These are phyloP conservation scores for Gymnoscopelus microlampas DNA, from an alignment of 2,797 vertebrate species.

Conservation along the genomic window DNA sequence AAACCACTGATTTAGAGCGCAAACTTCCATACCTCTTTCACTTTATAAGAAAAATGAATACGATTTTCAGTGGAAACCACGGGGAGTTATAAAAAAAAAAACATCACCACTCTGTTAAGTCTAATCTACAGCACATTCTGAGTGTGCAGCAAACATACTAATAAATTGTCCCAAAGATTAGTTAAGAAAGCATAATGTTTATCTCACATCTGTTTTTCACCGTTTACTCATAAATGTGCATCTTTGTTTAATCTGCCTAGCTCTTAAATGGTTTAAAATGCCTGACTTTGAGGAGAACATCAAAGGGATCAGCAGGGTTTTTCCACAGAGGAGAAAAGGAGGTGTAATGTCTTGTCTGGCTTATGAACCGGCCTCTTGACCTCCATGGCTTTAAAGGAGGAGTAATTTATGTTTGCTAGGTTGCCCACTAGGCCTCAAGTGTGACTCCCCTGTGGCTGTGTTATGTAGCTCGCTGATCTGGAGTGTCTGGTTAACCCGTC, in stretches of 20 bases:
- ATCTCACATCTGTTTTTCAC: slow-evolving; percentile 48
- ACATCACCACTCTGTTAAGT: background rate
- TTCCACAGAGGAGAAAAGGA: background rate
- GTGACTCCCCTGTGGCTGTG: slow-evolving; percentile 27
- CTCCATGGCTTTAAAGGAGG: slow-evolving; percentile 25
- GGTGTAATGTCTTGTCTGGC: slow-evolving; percentile 34
- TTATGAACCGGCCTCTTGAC: slow-evolving; percentile 58
- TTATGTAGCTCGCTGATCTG: slow-evolving; percentile 23
- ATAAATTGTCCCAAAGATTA: slow-evolving; percentile 20
- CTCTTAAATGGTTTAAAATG: slow-evolving; percentile 44
- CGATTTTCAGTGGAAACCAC: slow-evolving; percentile 34
- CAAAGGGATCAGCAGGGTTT: slow-evolving; percentile 56
- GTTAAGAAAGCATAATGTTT: slow-evolving; percentile 22
- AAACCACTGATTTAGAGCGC: too few species aligned
- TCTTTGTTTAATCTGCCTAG: slow-evolving; percentile 18
- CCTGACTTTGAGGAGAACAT: slow-evolving; percentile 50
- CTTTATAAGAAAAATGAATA: slow-evolving; percentile 24
- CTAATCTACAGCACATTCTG: slow-evolving; percentile 41
- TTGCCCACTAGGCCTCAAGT: slow-evolving; percentile 36
- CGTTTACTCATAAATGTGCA: slow-evolving; percentile 10
- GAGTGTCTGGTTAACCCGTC: slow-evolving; percentile 12
- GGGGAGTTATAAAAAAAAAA: slow-evolving; percentile 26
- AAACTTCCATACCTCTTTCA: too few species aligned
- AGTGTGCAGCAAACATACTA: slow-evolving; percentile 18
- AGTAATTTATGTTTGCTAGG: slow-evolving; percentile 56